phyloP scores from a whole-genome alignment of 2,888 invertebrate species.

The Ferrisia virgata region DNA sequence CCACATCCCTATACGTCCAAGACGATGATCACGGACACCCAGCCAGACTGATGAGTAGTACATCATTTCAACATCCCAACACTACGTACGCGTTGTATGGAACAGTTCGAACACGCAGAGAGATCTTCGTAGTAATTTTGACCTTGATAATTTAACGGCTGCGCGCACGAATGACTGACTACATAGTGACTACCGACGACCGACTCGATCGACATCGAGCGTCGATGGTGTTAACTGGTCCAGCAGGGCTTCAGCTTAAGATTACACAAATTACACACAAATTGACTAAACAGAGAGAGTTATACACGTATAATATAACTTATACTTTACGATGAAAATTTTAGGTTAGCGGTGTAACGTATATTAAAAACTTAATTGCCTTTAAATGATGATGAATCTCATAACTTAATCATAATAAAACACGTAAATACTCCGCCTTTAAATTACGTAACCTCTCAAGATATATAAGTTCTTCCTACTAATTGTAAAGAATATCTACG shows the following conservation, averaged over 20 bases:
- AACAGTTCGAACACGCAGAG: too few relatives aligned
- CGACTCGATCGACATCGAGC: background rate
- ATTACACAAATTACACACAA: too few relatives aligned
- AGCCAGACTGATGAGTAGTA: background rate
- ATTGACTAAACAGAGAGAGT: too few relatives aligned
- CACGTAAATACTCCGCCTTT: background rate
- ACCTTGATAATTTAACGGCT: background rate
- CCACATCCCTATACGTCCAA: background rate
- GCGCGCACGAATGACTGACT: background rate
- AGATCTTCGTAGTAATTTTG: background rate
- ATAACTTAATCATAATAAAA: background rate
- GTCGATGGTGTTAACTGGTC: background rate
- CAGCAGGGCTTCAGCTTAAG: too few relatives aligned
- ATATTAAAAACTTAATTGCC: background rate
- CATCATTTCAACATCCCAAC: background rate
- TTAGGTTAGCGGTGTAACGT: background rate
- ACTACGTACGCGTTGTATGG: too few relatives aligned
- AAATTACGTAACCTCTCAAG: background rate
- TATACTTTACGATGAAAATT: background rate
- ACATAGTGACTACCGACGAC: background rate
- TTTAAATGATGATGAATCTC: background rate
- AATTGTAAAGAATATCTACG: too few relatives aligned
- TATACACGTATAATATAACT: too few relatives aligned
- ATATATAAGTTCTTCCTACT: too few relatives aligned
- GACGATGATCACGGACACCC: background rate